Evolutionary conservation across 2,888 invertebrate species (phyloP).

Genomic region (Agrotis clavis): DNA sequence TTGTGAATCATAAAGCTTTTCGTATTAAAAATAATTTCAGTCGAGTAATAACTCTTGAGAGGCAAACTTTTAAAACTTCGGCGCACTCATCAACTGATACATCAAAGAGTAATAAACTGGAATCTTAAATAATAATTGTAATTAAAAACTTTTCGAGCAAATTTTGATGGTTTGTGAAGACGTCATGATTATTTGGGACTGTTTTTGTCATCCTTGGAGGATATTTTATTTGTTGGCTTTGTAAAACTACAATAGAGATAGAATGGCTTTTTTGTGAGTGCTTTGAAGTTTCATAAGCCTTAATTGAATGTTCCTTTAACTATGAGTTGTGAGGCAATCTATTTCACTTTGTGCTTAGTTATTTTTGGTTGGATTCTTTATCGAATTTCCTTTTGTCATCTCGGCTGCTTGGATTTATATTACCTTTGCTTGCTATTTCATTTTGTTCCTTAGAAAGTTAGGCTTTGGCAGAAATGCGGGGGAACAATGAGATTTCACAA

Average conservation of each 20-base stretch:
- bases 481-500: background rate
- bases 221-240: conserved; percentile 49
- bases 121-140: conserved; percentile 53
- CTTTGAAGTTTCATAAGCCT: conserved; percentile 41
- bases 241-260: conserved; percentile 39
- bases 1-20: conserved; percentile 29
- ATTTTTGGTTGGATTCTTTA: conserved; percentile 23
- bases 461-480: background rate
- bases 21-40: conserved; percentile 37
- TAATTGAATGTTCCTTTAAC: conserved; percentile 46
- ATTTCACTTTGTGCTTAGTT: conserved; percentile 30
- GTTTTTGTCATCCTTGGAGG: conserved; percentile 15
- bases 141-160: conserved; percentile 58
- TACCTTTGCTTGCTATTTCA: conserved; percentile 7
- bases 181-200: conserved; percentile 25
- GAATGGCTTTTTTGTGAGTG: conserved; percentile 32
- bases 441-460: background rate
- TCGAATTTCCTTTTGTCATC: conserved; percentile 21
- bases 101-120: conserved; percentile 63
- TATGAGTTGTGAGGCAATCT: conserved; percentile 24
- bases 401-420: conserved; percentile 4
- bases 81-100: conserved; percentile 55
- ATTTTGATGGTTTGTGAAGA: conserved; percentile 40
- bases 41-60: conserved; percentile 45
- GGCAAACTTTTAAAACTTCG: conserved; percentile 44